A percentile compares a stretch with the other conserved stretches of the same genome.
phyloP scores from a whole-genome alignment of 1,140 invertebrate genomes.

The Orius insidiosus region DNA sequence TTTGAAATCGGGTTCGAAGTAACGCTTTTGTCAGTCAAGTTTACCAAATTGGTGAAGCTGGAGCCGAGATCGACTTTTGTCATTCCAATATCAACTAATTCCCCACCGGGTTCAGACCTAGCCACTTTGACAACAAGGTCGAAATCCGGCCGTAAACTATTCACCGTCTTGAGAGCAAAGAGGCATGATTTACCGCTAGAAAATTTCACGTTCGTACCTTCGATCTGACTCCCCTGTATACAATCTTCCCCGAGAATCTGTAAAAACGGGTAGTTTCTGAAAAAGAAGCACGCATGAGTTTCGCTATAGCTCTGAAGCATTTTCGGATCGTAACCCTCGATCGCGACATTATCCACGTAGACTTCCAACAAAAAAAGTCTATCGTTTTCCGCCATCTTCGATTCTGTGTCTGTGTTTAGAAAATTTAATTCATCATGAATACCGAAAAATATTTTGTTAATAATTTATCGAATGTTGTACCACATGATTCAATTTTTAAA shows the following conservation, averaged over 20 bases:
- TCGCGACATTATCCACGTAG: constrained; percentile 24
- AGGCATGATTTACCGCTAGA: constrained; percentile 30
- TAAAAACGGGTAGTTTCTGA: constrained; percentile 24
- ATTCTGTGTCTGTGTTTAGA: neutral
- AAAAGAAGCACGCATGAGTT: constrained; percentile 20
- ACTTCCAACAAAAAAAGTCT: constrained; percentile 27
- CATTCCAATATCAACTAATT: constrained; percentile 24
- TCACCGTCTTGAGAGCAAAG: constrained; percentile 24
- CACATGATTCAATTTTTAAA: too few species aligned
- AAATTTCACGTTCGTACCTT: constrained; percentile 22
- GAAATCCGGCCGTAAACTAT: constrained; percentile 21
- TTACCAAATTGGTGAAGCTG: constrained; percentile 24
- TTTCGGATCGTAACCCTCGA: constrained; percentile 23
- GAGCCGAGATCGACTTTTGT: constrained; percentile 23
- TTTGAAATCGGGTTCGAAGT: constrained; percentile 22
- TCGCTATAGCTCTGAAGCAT: constrained; percentile 12
- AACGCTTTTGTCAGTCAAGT: constrained; percentile 18
- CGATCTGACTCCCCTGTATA: constrained; percentile 20
- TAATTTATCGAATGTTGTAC: too few species aligned
- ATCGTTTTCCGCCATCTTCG: constrained; percentile 10
- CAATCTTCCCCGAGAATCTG: constrained; percentile 26
- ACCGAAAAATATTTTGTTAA: too few species aligned
- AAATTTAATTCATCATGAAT: too few species aligned
- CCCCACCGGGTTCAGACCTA: neutral
- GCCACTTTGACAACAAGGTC: constrained; percentile 25